These are phyloP conservation scores for Stenodera caucasica DNA, from an alignment of 2,888 invertebrate species.

Conservation along the genomic window DNA sequence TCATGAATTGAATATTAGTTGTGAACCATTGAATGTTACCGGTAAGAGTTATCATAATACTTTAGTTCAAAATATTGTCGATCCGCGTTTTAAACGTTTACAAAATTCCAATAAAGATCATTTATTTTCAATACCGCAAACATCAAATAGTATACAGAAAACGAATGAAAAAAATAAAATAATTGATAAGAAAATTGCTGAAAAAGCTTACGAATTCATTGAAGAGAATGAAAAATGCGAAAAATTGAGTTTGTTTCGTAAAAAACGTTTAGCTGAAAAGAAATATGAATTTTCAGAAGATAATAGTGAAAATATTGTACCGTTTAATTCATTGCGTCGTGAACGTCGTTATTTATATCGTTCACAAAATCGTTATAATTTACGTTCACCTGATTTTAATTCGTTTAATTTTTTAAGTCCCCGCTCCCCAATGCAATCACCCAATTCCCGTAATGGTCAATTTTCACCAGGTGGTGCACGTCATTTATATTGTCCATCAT, in stretches of 20 bases:
- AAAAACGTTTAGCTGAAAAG: slow-evolving; percentile 84
- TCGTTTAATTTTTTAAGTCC: slow-evolving; percentile 51
- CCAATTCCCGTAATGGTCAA: slow-evolving; percentile 52
- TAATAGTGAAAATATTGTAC: slow-evolving; percentile 66
- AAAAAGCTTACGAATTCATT: slow-evolving; percentile 82
- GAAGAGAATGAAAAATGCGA: slow-evolving; percentile 84
- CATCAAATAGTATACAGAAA: slow-evolving; percentile 35
- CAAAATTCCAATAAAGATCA: slow-evolving; percentile 49
- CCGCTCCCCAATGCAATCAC: slow-evolving; percentile 54
- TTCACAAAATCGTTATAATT: slow-evolving; percentile 43
- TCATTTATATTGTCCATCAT: slow-evolving; percentile 49
- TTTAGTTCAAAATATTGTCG: slow-evolving; percentile 52
- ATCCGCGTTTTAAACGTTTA: slow-evolving; percentile 52
- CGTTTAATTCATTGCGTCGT: slow-evolving; percentile 63
- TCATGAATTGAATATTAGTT: slow-evolving; percentile 56
- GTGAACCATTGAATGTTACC: slow-evolving; percentile 55
- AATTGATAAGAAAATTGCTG: slow-evolving; percentile 61
- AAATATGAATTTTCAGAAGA: slow-evolving; percentile 91
- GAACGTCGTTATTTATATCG: slow-evolving; percentile 51
- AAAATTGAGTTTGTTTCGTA: slow-evolving; percentile 82
- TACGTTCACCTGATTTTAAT: slow-evolving; percentile 52
- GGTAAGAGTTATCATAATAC: slow-evolving; percentile 56
- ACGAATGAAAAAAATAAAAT: slow-evolving; percentile 46
- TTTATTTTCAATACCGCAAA: slow-evolving; percentile 51
- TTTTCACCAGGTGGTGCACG: slow-evolving; percentile 50